Base-by-base conservation (phyloP, 2,888 invertebrate species). In the Luffia ferchaultella region DNA sequence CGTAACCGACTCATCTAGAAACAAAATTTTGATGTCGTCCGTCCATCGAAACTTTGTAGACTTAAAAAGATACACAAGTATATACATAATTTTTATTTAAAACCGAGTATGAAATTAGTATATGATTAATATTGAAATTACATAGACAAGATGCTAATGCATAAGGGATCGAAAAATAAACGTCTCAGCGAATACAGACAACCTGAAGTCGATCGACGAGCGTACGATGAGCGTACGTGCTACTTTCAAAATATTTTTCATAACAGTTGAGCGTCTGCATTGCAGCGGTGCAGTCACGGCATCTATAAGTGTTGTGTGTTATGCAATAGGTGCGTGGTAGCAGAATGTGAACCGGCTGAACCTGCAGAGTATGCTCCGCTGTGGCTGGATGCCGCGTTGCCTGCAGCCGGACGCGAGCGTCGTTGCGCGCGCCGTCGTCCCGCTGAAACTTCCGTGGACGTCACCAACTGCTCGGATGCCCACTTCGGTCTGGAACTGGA, bases 261-360 rank as follows among this genome's bases (percentile, higher is more conserved):
- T n/a, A n/a, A n/a, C n/a, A n/a, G n/a, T n/a, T n/a, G n/a, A n/a
- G n/a, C n/a, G n/a, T n/a, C n/a, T n/a, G n/a, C n/a, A n/a, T n/a
- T n/a, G 7, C 40, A 40, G 40, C 15, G 40, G 9, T 12, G 15
- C 40, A 40, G 40, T 9, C 40, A 12, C 40, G 15, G 40, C 40
- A 9, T 16, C 1, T 45, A 9, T 18, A 49, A 3, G 5, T 45
- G 12, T 41, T 2, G 1, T 30, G 0, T 17, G 61, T 57, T 1
- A n/a, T n/a, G n/a, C n/a, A n/a, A n/a, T 65, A 83, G 83, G 62
- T 83, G 83, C 56, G 61, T 73, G 52, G 68, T 83, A 16, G 70
- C 79, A 15, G 82, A 82, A 48, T 83, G 83, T 56, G 83, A 83
- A 60, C 48, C 62, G 0, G n/a, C 55, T 3, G 76, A 76, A 67